Percentiles rank a stretch among this genome's conserved stretches.
These are phyloP conservation scores for Nemotelus nigrinus DNA, from an alignment of 2,888 invertebrate species.

Conservation along the genomic window DNA sequence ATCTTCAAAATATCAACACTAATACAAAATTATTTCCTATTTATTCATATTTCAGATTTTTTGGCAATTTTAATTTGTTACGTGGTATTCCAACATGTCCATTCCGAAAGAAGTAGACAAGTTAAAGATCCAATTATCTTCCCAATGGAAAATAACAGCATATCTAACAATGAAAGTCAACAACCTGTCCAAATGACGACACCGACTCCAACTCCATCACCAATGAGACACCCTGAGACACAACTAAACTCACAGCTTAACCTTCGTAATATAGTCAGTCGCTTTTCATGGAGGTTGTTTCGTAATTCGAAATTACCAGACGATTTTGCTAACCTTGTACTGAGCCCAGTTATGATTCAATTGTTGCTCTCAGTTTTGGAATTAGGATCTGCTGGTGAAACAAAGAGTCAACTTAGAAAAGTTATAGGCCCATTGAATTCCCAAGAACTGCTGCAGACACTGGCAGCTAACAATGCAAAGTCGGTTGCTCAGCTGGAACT, in stretches of 20 bases:
- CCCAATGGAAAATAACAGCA: no score
- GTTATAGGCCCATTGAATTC: constrained; percentile 45
- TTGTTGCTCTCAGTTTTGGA: constrained; percentile 51
- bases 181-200: no score
- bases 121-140: no score
- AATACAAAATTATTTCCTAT: no score
- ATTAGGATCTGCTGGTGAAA: constrained; percentile 49
- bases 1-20: no score
- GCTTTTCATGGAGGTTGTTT: constrained; percentile 52
- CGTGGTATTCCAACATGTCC: no score
- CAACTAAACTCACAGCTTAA: not conserved
- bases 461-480: not conserved
- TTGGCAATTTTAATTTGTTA: no score
- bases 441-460: constrained; percentile 1
- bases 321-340: constrained; percentile 51
- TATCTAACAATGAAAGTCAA: no score
- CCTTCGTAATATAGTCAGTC: not conserved
- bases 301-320: constrained; percentile 47
- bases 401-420: constrained; percentile 50
- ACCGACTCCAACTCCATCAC: no score
- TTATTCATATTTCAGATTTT: no score
- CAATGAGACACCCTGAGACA: no score
- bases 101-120: no score
- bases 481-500: constrained; percentile 49
- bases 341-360: constrained; percentile 53